phyloP scores from a whole-genome alignment of 2,113 vertebrate genomes.

The Megaceryle maxima region DNA sequence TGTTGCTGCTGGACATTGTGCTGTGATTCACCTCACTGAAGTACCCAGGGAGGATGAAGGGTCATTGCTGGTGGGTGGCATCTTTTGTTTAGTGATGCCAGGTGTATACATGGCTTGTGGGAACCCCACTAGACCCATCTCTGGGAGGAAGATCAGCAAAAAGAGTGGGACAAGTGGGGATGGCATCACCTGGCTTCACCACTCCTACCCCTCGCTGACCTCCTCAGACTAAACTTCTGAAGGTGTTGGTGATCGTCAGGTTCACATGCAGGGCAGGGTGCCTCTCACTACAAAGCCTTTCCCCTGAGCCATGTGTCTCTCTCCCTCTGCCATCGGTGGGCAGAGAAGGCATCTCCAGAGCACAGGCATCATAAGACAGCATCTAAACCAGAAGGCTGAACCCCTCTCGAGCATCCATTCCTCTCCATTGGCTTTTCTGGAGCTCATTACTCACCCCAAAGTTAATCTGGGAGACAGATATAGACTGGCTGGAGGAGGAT shows the following conservation, averaged over 20 bases:
- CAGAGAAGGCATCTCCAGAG: neutral
- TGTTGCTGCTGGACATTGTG: neutral
- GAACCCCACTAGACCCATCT: neutral
- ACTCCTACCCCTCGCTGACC: neutral
- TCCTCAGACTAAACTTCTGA: neutral
- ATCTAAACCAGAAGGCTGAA: neutral
- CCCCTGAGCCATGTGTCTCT: neutral
- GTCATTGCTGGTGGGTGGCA: fast-evolving
- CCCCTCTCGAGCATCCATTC: neutral
- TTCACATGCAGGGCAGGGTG: neutral
- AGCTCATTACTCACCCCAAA: neutral
- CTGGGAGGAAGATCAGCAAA: neutral
- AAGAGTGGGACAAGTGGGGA: neutral
- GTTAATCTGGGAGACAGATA: neutral
- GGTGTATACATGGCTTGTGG: fast-evolving
- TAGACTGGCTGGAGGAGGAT: neutral
- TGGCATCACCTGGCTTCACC: neutral
- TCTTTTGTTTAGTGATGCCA: neutral
- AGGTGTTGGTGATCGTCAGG: neutral
- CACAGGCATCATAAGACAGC: no score
- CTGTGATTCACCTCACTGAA: fast-evolving
- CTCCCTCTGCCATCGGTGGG: fast-evolving
- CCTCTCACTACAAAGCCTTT: fast-evolving
- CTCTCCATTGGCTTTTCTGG: neutral
- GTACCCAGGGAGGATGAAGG: neutral